phyloP scores from a whole-genome alignment of 2,113 vertebrate species.

The Vimba vimba region DNA sequence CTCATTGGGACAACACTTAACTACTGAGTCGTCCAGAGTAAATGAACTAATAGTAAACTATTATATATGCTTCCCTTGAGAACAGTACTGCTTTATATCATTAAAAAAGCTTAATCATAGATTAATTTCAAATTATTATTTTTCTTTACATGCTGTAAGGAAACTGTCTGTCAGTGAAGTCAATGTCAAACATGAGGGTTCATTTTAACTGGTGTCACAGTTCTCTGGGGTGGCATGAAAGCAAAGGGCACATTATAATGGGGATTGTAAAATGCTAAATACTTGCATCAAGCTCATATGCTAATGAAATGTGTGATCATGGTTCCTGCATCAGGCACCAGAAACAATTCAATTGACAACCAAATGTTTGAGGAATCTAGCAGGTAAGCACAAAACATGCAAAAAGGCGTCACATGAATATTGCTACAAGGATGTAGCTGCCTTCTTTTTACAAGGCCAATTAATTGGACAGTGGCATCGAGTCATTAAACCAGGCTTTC shows the following conservation, averaged over 20 bases:
- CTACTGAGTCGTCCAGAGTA: too few relatives aligned
- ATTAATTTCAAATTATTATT: neutral
- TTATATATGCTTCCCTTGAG: neutral
- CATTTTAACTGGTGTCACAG: neutral
- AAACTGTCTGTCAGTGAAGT: neutral
- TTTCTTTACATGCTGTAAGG: neutral
- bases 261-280: slow-evolving; percentile 29
- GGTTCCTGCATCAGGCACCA: slow-evolving; percentile 31
- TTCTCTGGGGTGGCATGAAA: slow-evolving; percentile 13
- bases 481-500: slow-evolving; percentile 71
- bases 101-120: neutral
- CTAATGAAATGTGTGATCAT: slow-evolving; percentile 45
- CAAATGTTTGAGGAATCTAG: slow-evolving; percentile 43
- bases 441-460: slow-evolving; percentile 67
- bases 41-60: too few relatives aligned
- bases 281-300: slow-evolving; percentile 30
- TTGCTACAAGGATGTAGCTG: slow-evolving; percentile 70
- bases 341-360: slow-evolving; percentile 37
- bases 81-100: neutral
- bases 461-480: slow-evolving; percentile 67
- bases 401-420: slow-evolving; percentile 66
- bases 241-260: slow-evolving; percentile 20
- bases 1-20: neutral
- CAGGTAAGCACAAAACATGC: slow-evolving; percentile 58
- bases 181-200: neutral